Evolutionary conservation across 2,797 vertebrate genomes (phyloP).

Genomic region (Tinamus major): DNA sequence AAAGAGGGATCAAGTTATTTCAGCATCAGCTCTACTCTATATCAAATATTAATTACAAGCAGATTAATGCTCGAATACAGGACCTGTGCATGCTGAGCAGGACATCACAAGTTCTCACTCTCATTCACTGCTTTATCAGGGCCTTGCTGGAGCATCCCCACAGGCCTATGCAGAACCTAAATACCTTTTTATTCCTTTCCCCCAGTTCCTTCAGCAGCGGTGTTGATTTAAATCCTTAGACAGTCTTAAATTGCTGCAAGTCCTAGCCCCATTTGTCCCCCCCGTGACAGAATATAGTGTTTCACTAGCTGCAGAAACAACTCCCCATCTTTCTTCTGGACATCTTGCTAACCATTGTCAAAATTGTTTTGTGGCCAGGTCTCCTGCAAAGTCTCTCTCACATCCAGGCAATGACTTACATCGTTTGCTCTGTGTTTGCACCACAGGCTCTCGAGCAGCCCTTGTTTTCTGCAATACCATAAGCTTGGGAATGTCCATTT

Average conservation of each 20-base stretch:
- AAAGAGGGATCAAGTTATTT: background rate
- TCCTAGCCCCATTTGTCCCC: background rate
- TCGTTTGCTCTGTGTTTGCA: background rate
- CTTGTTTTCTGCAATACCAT: background rate
- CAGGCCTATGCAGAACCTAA: background rate
- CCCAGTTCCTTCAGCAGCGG: background rate
- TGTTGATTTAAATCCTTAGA: background rate
- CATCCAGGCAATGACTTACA: background rate
- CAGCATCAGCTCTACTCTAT: background rate
- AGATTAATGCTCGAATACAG: background rate
- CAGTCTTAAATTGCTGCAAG: background rate
- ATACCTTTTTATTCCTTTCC: background rate
- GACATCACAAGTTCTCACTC: background rate
- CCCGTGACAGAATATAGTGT: background rate
- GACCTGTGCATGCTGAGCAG: background rate
- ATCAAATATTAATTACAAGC: background rate
- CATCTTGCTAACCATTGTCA: slow-evolving; percentile 17
- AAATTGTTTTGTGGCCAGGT: background rate
- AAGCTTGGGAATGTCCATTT: background rate
- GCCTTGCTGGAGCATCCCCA: background rate
- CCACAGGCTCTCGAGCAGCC: background rate
- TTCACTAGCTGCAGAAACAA: slow-evolving; percentile 20
- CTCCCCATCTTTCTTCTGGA: slow-evolving; percentile 20
- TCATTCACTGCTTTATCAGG: rapidly evolving
- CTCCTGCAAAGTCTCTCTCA: slow-evolving; percentile 10